Conservation (phyloP, 1,140 invertebrate genomes). For the Portunus trituberculatus region DNA sequence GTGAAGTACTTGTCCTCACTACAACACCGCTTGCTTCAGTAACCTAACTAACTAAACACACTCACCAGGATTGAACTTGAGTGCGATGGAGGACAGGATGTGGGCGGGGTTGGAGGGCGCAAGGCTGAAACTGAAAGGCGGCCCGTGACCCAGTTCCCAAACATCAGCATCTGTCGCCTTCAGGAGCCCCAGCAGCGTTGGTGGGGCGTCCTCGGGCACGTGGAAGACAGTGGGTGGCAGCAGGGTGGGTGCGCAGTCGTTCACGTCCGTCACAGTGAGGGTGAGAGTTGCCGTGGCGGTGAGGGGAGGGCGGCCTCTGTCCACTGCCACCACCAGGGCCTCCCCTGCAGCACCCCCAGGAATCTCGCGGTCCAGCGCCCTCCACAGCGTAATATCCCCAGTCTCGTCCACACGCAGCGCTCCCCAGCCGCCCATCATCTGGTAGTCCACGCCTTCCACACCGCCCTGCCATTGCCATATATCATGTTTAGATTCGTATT, state of each 20-base stretch:
- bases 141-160: conserved; percentile 33
- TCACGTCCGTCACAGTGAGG: conserved; percentile 38
- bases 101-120: not conserved
- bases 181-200: not conserved
- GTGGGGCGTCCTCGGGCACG: not conserved
- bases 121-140: conserved; percentile 3
- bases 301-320: conserved; percentile 16
- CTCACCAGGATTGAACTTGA: conserved; percentile 28
- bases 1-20: not conserved
- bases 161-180: conserved; percentile 23
- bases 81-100: not conserved
- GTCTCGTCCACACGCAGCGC: not conserved
- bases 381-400: conserved; percentile 13
- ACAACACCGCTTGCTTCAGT: not conserved
- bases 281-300: conserved; percentile 35
- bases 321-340: conserved; percentile 2
- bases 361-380: conserved; percentile 24
- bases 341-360: not conserved
- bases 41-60: not conserved
- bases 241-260: conserved; percentile 26
- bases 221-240: conserved; percentile 29
- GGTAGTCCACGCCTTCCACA: not conserved
- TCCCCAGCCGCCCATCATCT: not conserved
- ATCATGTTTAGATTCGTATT: too few species aligned
- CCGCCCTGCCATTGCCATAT: not conserved